A percentile compares a stretch with the other conserved stretches of the same genome.
Conservation (phyloP, 2,888 invertebrate genomes). For the Athetis lepigone region DNA sequence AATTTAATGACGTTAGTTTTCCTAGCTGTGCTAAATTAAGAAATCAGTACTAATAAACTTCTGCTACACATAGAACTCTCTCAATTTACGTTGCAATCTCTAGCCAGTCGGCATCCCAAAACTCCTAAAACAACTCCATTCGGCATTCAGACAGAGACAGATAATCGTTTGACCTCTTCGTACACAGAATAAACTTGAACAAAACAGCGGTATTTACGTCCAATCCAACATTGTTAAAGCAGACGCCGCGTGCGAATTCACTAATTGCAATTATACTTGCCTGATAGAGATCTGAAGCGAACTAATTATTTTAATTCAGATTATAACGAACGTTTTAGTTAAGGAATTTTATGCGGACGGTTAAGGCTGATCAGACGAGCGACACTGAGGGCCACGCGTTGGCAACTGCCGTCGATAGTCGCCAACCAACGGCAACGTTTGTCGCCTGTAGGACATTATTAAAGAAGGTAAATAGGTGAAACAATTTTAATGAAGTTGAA, state of each 20-base stretch:
- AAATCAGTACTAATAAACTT: background rate
- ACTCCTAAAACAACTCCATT: background rate
- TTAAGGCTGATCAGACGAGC: too few species aligned
- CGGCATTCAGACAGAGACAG: constrained; percentile 8
- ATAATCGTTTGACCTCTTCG: constrained; percentile 8
- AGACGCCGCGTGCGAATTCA: constrained; percentile 12
- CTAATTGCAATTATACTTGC: constrained; percentile 49
- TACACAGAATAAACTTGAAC: background rate
- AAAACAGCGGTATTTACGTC: constrained; percentile 26
- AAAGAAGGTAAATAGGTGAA: too few species aligned
- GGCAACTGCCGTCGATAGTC: too few species aligned
- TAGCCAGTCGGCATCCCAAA: background rate
- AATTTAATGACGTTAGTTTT: too few species aligned
- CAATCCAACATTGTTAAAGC: constrained; percentile 36
- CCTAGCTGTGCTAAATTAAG: too few species aligned
- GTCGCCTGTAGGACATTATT: too few species aligned
- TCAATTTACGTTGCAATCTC: background rate
- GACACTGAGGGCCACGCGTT: too few species aligned
- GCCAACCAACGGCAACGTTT: too few species aligned
- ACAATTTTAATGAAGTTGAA: too few species aligned
- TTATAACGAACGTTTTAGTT: constrained; percentile 28
- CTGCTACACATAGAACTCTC: too few species aligned
- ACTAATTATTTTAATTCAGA: constrained; percentile 30
- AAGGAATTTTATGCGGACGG: constrained; percentile 5
- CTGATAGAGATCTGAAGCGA: constrained; percentile 37